phyloP scores from a whole-genome alignment of 2,797 vertebrate genomes.

The Characodon lateralis region DNA sequence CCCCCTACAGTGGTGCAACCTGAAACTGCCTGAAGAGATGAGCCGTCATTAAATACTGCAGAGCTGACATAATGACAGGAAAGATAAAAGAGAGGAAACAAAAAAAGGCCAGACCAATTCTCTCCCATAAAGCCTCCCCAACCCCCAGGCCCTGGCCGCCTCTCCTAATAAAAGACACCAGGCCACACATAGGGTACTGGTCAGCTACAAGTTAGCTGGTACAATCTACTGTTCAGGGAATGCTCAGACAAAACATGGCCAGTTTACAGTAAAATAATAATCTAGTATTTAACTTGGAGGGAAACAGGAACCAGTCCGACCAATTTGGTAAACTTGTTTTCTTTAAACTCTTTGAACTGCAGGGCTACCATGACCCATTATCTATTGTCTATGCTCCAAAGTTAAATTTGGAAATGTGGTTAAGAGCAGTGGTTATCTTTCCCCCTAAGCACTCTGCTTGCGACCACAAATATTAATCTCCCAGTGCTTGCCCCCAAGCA shows the following conservation, averaged over 20 bases:
- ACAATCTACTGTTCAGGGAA: slow-evolving; percentile 58
- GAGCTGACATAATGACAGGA: slow-evolving; percentile 82
- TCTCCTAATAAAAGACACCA: slow-evolving; percentile 74
- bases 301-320: slow-evolving; percentile 27
- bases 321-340: slow-evolving; percentile 29
- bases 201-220: slow-evolving; percentile 66
- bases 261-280: slow-evolving; percentile 32
- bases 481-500: neutral
- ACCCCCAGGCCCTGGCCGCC: slow-evolving; percentile 60
- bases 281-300: slow-evolving; percentile 21
- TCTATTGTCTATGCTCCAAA: slow-evolving; percentile 26
- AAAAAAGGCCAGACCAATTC: slow-evolving; percentile 78
- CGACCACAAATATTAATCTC: neutral
- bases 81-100: slow-evolving; percentile 78
- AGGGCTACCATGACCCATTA: slow-evolving; percentile 11
- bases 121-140: slow-evolving; percentile 71
- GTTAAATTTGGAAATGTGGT: slow-evolving; percentile 64
- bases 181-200: slow-evolving; percentile 61
- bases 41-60: slow-evolving; percentile 82
- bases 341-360: slow-evolving; percentile 8
- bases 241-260: slow-evolving; percentile 44
- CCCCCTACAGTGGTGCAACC: slow-evolving; percentile 74
- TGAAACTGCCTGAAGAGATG: slow-evolving; percentile 81
- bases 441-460: neutral
- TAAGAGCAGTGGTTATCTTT: slow-evolving; percentile 21